Evolutionary conservation across 2,888 invertebrate species (phyloP), one percentile per base, ranked within the genome.

Genomic region (Meghimatium bilineatum): DNA sequence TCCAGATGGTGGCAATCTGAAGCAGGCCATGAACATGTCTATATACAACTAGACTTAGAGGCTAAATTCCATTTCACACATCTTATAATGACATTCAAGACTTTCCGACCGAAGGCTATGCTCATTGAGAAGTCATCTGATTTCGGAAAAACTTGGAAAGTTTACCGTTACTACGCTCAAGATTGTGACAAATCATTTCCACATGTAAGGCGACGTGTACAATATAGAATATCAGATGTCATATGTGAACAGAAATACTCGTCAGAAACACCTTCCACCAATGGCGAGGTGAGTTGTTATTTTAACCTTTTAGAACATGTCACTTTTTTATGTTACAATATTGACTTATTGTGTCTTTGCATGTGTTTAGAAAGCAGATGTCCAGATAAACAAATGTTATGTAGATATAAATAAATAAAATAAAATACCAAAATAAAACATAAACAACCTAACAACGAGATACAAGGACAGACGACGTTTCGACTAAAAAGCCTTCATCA

Each of bases 31-130:
- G 97, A 99, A 94, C 96, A 98, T 93, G 99, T 98, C 20, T 96
- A 96, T 80, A 96, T 99, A 89, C 97, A 96, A 93, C 95, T 99
- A 88, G 97, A 99, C 93, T 95, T 99, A 94, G 99, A 99, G 94
- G 98, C 99, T 0, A 99, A 99, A 94, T 99, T 99, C 94, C 99
- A 99, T 94, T 98, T 99, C 93, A 99, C 99, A 1, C 99, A 99
- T 95, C 96, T 99, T 92, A 98, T 99, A 89, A 98, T 99, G 93
- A 97, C 96, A 69, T 99, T 99, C 93, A 98, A 98, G 94, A 99
- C 99, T 0, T 99, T 99, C 94, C 95, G 99, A 85, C 99, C 99
- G 3, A 97, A 98, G 36, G 98, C 98, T 85, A 99, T 99, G 99
- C 95, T 98, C 87, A 98, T 99, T 88, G 99, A 99, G 94, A 95